Base-by-base conservation (phyloP, 2,797 vertebrate species). In the Sebastes minor region DNA sequence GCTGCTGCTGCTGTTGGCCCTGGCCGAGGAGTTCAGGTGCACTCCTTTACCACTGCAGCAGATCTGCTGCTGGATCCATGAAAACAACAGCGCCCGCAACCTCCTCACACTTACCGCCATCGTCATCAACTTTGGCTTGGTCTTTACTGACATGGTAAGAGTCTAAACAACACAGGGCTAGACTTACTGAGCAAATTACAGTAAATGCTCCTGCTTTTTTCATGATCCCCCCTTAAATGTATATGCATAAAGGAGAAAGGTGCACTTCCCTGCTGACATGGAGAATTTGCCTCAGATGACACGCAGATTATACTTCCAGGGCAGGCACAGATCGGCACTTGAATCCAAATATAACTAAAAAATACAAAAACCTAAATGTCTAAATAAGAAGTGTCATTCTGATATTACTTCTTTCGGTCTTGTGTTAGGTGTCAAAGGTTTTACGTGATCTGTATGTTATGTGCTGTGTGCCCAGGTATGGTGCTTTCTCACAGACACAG, bases 31-130 rank as follows among this genome's bases (percentile, higher is more conserved):
- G 82, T 95, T 96, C 76, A 95, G 84, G 77, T 82, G 83, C 65
- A 76, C 82, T n/a, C 95, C 96, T 2, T 2, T 20, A 0, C 22
- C 71, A 0, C 88, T 96, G 78, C 95, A 95, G 85, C 80, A 93
- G 3, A 56, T 95, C 35, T 95, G 95, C 86, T 95, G 95, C 81
- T 95, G 94, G 94, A 94, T 96, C 74, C 95, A 96, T 14, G 95
- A 96, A 77, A 95, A 96, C 91, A 95, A 96, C 91, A 89, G 88
- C 4, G 92, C 94, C 67, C 93, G 95, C 22, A 95, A 93, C 86
- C 65, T 96, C 25, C 92, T 96, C 82, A 96, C 95, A 4, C 73
- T 96, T 12, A 78, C 92, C 1, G 95, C 95, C 46, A 93, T 96
- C 11, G 9, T 85, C 64, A 82, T 95, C 70, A 96, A 96, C 87